Evolutionary conservation across 2,888 invertebrate species (phyloP), one percentile per base, ranked within the genome.

Genomic region (Therioaphis trifolii): DNA sequence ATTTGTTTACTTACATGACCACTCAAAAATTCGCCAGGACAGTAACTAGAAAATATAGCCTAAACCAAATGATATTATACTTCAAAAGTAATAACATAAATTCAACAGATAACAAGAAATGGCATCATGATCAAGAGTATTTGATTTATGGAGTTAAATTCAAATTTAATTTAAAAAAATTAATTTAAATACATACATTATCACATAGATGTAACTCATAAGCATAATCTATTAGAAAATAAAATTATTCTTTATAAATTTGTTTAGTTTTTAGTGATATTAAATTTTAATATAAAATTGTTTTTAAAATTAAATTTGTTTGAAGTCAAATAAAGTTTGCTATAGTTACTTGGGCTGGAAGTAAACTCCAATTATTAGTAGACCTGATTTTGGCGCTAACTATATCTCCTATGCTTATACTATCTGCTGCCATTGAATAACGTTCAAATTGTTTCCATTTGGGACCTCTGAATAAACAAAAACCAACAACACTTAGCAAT

Each of bases 21-120:
- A 40, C 93, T 91, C 92, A 99, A 92, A 80, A 92, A 90, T 87
- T 94, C 92, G 0, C 98, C 97, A 0, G 99, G 99, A 82, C 98
- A 90, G 63, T 98, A 96, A 18, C 96, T 96, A 63, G 96, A 93
- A 89, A 93, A 96, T 89, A 97, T 93, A 0, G 97, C 98, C 91
- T 96, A 93, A 0, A 5, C 21, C 15, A 66, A 49, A 29, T 40
- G 46, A 35, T 68, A 29, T 14, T 49, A 15, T 7, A n/a, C 21
- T 21, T 12, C 35, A 58, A n/a, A 27, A 27, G 61, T 14, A 27
- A 40, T 55, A 18, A 0, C 11, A 29, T 52, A 24, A 49, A 21
- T 52, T 1, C 35, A 55, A 55, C 40, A 11, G 5, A 63, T 61
- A 35, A 29, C 18, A 58, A 35, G 7, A 35, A 35, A 35, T 35